Base-by-base conservation (phyloP, 2,888 invertebrate species). In the Coelogynopora nodosa region DNA sequence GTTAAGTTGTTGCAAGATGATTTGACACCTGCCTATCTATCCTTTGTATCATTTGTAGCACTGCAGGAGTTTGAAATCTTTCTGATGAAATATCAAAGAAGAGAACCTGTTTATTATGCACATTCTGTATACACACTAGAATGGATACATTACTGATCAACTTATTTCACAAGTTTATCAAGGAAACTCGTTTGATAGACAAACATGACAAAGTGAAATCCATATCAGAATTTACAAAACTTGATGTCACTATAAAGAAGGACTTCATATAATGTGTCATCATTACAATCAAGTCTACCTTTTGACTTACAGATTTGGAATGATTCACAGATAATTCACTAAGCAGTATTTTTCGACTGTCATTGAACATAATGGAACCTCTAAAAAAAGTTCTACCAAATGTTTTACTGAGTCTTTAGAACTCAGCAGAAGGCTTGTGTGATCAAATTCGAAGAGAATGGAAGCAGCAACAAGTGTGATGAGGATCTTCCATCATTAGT, bases 71-170 rank as follows among this genome's bases (percentile, higher is more conserved):
- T 82, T 82, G 82, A 82, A 82, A 31, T 5, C 5, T 30, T 82
- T 82, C 31, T 82, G 82, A 27, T 82, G 10, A 82, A 82, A 82
- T 82, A 27, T 23, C 82, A 82, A 23, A 82, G 82, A 29, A 82
- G 28, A 28, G 82, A 82, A 31, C 82, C 82, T 13, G 27, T n/a
- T n/a, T n/a, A n/a, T 27, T 27, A 82, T 82, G 18, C 82, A 82
- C 28, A 2, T 30, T 82, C 23, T 82, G 82, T 82, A 82, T n/a
- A n/a, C n/a, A n/a, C 31, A 5, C 30, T 31, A 29, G 82, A 23
- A 5, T 82, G 82, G 29, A 29, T 31, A 23, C 23, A 29, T 31
- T 82, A 29, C 82, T 82, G 2, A 82, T 5, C 5, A 80, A 27
- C n/a, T n/a, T 80, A 27, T n/a, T 80, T 2, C 80, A 80, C 23